Evolutionary conservation across 2,113 vertebrate genomes (phyloP).

Genomic region (Potamarius usumacintae): DNA sequence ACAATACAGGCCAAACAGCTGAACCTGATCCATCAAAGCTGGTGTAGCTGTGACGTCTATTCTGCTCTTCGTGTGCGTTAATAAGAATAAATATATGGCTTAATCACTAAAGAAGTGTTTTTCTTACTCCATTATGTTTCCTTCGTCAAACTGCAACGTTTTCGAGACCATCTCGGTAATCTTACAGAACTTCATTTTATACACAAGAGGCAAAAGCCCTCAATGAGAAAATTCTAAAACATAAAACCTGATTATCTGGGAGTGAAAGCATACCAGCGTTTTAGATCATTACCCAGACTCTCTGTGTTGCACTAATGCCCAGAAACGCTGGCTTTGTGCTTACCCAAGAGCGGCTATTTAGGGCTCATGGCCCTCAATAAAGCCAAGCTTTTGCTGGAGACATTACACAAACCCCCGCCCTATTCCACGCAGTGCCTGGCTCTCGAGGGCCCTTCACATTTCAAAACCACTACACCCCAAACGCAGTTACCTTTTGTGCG

Average conservation of each 20-base stretch:
- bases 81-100: slow-evolving; percentile 38
- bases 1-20: background rate
- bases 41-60: background rate
- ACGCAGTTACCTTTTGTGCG: slow-evolving; percentile 80
- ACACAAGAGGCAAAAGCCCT: slow-evolving; percentile 69
- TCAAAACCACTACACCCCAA: slow-evolving; percentile 72
- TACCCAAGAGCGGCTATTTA: slow-evolving; percentile 80
- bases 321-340: slow-evolving; percentile 83
- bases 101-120: slow-evolving; percentile 64
- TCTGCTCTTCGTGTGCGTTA: background rate
- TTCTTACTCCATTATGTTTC: slow-evolving; percentile 60
- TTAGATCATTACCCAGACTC: slow-evolving; percentile 90
- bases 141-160: slow-evolving; percentile 37
- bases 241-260: slow-evolving; percentile 71
- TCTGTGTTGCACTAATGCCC: slow-evolving; percentile 82
- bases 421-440: slow-evolving; percentile 67
- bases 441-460: slow-evolving; percentile 71
- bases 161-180: slow-evolving; percentile 59
- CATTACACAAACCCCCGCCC: slow-evolving; percentile 82
- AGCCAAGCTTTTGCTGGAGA: slow-evolving; percentile 71
- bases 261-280: slow-evolving; percentile 77
- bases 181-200: slow-evolving; percentile 53
- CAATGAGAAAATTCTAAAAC: slow-evolving; percentile 65
- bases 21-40: background rate
- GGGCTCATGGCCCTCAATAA: slow-evolving; percentile 83